A percentile compares a stretch with the other conserved stretches of the same genome.
phyloP scores from a whole-genome alignment of 2,888 invertebrate genomes.

The Drosophila bunnanda region DNA sequence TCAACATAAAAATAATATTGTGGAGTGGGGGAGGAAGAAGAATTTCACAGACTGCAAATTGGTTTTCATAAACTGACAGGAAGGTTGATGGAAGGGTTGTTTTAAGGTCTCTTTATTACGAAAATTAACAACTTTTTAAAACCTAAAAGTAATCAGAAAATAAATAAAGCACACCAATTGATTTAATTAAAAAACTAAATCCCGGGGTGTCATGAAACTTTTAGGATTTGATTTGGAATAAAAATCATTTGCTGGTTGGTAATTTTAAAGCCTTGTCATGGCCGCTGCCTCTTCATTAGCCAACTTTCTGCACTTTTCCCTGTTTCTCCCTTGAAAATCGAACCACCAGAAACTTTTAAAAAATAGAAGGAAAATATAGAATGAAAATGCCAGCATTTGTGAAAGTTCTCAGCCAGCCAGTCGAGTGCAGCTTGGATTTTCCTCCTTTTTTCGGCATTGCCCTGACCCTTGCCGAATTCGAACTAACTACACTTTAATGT shows the following conservation, averaged over 20 bases:
- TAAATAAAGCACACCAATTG: not conserved
- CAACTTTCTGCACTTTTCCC: slow-evolving; percentile 22
- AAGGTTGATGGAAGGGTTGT: slow-evolving; percentile 1
- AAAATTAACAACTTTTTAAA: not conserved
- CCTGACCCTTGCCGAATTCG: slow-evolving; percentile 43
- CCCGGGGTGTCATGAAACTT: not conserved
- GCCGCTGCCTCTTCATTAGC: slow-evolving; percentile 34
- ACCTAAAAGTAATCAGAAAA: not conserved
- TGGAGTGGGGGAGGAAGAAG: not conserved
- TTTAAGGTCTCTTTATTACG: not conserved
- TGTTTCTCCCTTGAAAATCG: not conserved
- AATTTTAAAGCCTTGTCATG: slow-evolving; percentile 35
- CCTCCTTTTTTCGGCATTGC: slow-evolving; percentile 12
- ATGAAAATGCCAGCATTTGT: slow-evolving; percentile 36
- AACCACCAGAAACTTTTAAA: slow-evolving; percentile 45
- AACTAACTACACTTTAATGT: slow-evolving; percentile 82
- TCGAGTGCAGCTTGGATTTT: slow-evolving; percentile 23
- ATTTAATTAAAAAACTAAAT: not conserved
- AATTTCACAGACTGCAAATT: slow-evolving; percentile 60
- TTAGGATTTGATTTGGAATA: not conserved
- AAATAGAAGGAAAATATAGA: slow-evolving; percentile 3
- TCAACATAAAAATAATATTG: slow-evolving; percentile 51
- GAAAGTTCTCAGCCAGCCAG: slow-evolving; percentile 44
- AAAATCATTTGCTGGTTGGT: not conserved
- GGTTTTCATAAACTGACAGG: slow-evolving; percentile 30